These are phyloP conservation scores for Prunella himalayana DNA, from an alignment of 2,113 vertebrate species.

Conservation along the genomic window DNA sequence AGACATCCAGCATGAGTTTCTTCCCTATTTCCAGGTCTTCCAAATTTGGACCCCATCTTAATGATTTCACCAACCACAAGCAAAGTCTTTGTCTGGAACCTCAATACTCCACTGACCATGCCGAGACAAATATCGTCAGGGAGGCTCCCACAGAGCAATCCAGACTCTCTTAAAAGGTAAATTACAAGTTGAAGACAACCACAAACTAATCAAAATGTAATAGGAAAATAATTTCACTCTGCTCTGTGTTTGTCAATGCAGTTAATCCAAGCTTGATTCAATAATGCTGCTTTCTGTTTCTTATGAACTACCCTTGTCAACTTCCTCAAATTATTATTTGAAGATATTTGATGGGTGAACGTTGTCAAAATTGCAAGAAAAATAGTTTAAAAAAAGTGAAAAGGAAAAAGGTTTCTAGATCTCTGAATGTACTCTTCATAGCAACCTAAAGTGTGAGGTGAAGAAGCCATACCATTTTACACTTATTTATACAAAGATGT, in stretches of 20 bases:
- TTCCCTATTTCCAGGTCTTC: background rate
- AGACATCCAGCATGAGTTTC: background rate
- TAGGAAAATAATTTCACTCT: constrained; percentile 35
- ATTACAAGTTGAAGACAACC: constrained; percentile 15
- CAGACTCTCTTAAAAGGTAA: constrained; percentile 23
- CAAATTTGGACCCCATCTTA: background rate
- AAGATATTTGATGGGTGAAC: background rate
- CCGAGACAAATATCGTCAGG: background rate
- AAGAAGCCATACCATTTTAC: background rate
- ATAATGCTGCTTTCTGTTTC: background rate
- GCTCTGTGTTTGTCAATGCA: constrained; percentile 1
- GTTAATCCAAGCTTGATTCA: constrained; percentile 21
- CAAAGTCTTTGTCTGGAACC: background rate
- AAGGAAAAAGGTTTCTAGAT: background rate
- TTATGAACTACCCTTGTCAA: background rate
- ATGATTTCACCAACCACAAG: background rate
- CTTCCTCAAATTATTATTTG: background rate
- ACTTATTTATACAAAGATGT: background rate
- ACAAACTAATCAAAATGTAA: constrained; percentile 36
- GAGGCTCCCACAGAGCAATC: background rate
- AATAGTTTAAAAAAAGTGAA: accelerated
- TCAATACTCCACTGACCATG: background rate
- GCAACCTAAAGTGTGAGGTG: background rate
- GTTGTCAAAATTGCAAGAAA: background rate
- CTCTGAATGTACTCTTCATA: background rate